Evolutionary conservation across 2,113 vertebrate species (phyloP).

Genomic region (Gavia stellata): DNA sequence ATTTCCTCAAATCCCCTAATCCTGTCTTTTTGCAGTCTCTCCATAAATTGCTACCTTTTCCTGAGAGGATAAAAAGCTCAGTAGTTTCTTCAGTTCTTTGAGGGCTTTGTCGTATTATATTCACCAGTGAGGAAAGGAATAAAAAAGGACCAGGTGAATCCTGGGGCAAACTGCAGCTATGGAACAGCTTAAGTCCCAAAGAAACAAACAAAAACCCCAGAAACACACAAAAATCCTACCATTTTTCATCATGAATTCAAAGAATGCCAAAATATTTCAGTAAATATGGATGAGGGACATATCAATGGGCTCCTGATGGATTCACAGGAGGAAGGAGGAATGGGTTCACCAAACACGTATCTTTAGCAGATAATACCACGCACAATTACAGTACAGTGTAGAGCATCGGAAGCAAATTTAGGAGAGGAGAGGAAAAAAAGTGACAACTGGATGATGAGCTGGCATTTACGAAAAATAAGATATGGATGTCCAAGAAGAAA

Average conservation of each 20-base stretch:
- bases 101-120: neutral
- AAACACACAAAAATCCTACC: neutral
- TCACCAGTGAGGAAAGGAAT: neutral
- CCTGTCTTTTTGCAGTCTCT: conserved; percentile 27
- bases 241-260: neutral
- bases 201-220: neutral
- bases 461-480: neutral
- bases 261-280: neutral
- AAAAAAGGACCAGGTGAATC: neutral
- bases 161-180: neutral
- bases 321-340: neutral
- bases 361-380: neutral
- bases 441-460: neutral
- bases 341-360: neutral
- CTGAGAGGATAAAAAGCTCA: conserved; percentile 17
- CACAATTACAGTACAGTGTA: neutral
- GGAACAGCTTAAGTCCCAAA: neutral
- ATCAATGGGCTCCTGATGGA: neutral
- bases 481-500: neutral
- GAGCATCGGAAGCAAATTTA: neutral
- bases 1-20: conserved; percentile 46
- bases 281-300: neutral
- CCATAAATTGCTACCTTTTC: conserved; percentile 41
- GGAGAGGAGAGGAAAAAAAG: neutral
- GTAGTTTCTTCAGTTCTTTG: neutral